Evolutionary conservation across 2,888 invertebrate genomes (phyloP), one percentile per base, ranked within the genome.

Genomic region (Tethea ocularis): DNA sequence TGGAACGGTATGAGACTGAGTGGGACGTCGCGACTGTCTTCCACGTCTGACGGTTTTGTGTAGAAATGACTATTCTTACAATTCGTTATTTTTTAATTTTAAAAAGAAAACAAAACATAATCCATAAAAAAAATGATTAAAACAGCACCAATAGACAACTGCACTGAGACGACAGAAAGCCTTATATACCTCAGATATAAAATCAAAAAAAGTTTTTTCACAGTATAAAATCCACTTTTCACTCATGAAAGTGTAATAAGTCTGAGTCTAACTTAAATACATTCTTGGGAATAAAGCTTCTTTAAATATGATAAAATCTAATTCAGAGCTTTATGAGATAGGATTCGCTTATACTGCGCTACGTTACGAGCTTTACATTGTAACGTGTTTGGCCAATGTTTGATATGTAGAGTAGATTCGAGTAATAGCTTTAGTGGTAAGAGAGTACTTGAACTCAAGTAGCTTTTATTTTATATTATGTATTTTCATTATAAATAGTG

Each of bases 261-360:
- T 57, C 51, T 52, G 52, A 36, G 51, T 24, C 36, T 36, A n/a
- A 36, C 36, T 51, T 57, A 52, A 51, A 57, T 13, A 23, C 52
- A 57, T 46, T 46, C 20, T 10, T 10, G 17, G 46, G 46, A 36
- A 52, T 52, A 52, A 51, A 56, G 52, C 57, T 52, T 36, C 46
- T 52, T 57, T 52, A 57, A 57, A 52, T 52, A 52, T 57, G 57
- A 57, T 57, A 38, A 52, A 57, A 57, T 57, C 57, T 52, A 57
- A 57, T 57, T 52, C 57, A 17, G 11, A 15, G 52, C 52, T 57
- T 57, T 57, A 52, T 52, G 46, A 20, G 46, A 46, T 46, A 46
- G 10, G n/a, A 46, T 46, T 46, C 46, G 46, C 52, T 33, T 51
- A 52, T 46, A 33, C 52, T 17, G 36, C n/a, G 57, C 29, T 10